These are phyloP conservation scores for Petrocephalus sullivani DNA, from an alignment of 2,797 vertebrate species.

Conservation along the genomic window DNA sequence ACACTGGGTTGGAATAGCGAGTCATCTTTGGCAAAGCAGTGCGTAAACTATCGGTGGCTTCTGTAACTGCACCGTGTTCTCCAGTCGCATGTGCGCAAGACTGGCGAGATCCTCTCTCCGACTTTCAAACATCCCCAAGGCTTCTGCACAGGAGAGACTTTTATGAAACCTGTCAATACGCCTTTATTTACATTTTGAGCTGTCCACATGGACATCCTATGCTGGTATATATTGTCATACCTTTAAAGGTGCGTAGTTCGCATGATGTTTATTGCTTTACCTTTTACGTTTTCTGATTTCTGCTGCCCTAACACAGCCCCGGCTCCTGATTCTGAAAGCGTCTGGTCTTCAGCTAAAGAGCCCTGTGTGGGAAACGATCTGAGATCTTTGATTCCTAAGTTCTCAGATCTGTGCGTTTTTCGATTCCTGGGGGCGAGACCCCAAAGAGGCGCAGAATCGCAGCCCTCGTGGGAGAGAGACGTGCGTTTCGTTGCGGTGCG, in stretches of 20 bases:
- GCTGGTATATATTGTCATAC: background rate
- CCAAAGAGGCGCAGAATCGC: background rate
- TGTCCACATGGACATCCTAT: background rate
- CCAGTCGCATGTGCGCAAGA: constrained; percentile 51
- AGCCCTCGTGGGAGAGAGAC: background rate
- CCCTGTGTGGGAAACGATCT: background rate
- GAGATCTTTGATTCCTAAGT: background rate
- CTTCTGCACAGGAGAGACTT: constrained; percentile 23
- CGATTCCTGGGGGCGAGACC: background rate
- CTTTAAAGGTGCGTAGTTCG: background rate
- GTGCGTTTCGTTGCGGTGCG: background rate
- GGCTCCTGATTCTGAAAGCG: background rate
- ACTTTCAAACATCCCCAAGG: constrained; percentile 35
- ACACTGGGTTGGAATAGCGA: constrained; percentile 59
- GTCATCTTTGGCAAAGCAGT: constrained; percentile 66
- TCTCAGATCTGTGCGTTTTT: background rate
- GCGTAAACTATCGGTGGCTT: constrained; percentile 56
- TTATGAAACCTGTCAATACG: background rate
- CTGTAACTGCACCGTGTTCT: constrained; percentile 55
- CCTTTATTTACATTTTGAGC: background rate
- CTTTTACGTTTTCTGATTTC: background rate
- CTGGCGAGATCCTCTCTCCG: constrained; percentile 35
- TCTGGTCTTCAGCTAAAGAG: background rate
- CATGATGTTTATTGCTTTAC: background rate
- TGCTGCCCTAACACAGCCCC: background rate